Evolutionary conservation across 2,888 invertebrate species (phyloP).

Genomic region (Isoperla grammatica): DNA sequence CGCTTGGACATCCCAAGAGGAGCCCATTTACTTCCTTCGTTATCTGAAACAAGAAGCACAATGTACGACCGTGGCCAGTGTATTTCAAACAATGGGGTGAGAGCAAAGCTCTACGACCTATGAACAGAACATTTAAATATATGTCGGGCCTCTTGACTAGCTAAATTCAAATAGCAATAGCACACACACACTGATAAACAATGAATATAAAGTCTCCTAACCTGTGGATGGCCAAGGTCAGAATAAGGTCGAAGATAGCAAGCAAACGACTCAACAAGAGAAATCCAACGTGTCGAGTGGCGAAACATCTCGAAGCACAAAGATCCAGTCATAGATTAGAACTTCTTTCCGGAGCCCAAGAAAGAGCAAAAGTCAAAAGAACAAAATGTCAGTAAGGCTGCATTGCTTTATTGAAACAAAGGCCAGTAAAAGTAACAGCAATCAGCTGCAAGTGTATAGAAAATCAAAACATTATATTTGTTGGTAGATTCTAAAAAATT

Average conservation of each 20-base stretch:
- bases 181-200: conserved; percentile 1
- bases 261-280: conserved; percentile 34
- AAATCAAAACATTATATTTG: too few species aligned
- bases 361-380: conserved; percentile 17
- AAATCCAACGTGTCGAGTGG: conserved; percentile 41
- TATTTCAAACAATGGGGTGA: too few species aligned
- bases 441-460: too few species aligned
- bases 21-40: conserved; percentile 79
- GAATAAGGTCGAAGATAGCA: conserved; percentile 34
- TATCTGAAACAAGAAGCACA: conserved; percentile 54
- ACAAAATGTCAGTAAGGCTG: conserved; percentile 26
- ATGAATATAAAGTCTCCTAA: conserved; percentile 39
- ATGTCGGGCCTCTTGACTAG: too few species aligned
- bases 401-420: background rate
- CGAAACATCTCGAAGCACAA: conserved; percentile 36
- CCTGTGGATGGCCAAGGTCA: conserved; percentile 38
- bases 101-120: too few species aligned
- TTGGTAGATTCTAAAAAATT: too few species aligned
- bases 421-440: background rate
- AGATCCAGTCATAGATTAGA: conserved; percentile 29
- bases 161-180: conserved; percentile 1
- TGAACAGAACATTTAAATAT: conserved; percentile 38
- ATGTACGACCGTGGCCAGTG: too few species aligned
- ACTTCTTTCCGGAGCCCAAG: conserved; percentile 21
- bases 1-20: conserved; percentile 64